Percentiles rank a stretch among this genome's conserved stretches.
Conservation (phyloP, 1,140 invertebrate genomes). For the Drosophila subpulchrella region DNA sequence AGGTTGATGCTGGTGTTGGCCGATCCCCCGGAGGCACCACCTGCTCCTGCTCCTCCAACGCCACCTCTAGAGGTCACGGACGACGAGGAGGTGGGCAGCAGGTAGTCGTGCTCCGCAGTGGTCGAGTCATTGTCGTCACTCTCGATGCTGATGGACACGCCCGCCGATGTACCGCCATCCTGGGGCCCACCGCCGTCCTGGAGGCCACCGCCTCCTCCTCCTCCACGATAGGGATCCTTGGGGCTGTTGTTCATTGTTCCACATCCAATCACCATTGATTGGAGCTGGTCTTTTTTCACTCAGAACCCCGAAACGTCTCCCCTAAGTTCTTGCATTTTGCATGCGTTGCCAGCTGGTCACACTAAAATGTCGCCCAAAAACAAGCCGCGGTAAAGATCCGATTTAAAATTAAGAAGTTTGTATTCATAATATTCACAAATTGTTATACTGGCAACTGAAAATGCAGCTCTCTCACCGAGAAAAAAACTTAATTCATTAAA, state of each 20-base stretch:
- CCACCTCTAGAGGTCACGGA: constrained; percentile 31
- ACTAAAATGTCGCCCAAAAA: background rate
- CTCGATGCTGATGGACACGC: constrained; percentile 65
- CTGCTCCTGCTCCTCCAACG: constrained; percentile 1
- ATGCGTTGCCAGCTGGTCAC: background rate
- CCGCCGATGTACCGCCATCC: constrained; percentile 10
- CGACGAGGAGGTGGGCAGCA: constrained; percentile 51
- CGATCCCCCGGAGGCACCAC: background rate
- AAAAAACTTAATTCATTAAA: too few relatives aligned
- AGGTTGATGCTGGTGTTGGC: constrained; percentile 46
- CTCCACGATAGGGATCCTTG: constrained; percentile 53
- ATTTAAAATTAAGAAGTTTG: background rate
- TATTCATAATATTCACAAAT: too few relatives aligned
- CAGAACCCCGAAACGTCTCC: background rate
- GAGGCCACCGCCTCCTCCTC: constrained; percentile 17
- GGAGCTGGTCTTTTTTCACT: background rate
- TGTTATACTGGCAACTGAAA: too few relatives aligned
- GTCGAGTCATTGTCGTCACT: constrained; percentile 77
- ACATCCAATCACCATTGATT: constrained; percentile 4
- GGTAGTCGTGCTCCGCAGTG: constrained; percentile 63
- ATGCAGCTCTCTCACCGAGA: too few relatives aligned
- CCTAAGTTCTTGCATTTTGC: background rate
- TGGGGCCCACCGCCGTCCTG: constrained; percentile 13
- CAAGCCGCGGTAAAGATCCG: background rate
- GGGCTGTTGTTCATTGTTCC: constrained; percentile 59